Conservation (phyloP, 2,888 invertebrate genomes). For the Druceiella hillmani region DNA sequence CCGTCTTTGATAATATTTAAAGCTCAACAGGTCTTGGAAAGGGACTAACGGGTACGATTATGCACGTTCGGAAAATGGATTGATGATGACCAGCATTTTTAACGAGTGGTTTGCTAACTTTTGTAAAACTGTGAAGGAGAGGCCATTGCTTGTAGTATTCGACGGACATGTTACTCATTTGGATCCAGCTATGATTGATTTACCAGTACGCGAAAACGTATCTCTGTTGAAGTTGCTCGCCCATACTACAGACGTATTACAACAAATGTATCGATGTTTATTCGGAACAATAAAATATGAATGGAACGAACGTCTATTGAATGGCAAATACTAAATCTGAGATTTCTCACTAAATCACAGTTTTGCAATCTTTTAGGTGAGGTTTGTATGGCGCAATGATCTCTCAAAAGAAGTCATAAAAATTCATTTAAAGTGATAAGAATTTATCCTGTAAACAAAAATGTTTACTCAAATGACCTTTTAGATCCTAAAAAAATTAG, state of each 20-base stretch:
- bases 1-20: slow-evolving; percentile 7
- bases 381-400: too few species aligned
- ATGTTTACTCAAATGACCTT: too few species aligned
- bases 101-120: slow-evolving; percentile 11
- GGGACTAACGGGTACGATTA: too few species aligned
- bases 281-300: slow-evolving; percentile 6
- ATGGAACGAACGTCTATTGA: too few species aligned
- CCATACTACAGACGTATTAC: slow-evolving; percentile 6
- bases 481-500: too few species aligned
- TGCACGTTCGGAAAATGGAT: slow-evolving; percentile 10
- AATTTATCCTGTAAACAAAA: too few species aligned
- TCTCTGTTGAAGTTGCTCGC: slow-evolving; percentile 9
- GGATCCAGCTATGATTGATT: slow-evolving; percentile 10
- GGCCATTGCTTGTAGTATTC: slow-evolving; percentile 11
- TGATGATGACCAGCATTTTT: slow-evolving; percentile 11
- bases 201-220: slow-evolving; percentile 10
- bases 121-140: slow-evolving; percentile 9
- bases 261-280: slow-evolving; percentile 7
- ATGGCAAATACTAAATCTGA: too few species aligned
- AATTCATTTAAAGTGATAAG: too few species aligned
- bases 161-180: slow-evolving; percentile 12
- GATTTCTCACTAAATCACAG: too few species aligned
- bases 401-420: too few species aligned
- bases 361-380: too few species aligned
- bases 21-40: slow-evolving; percentile 5